Percentiles rank a stretch among this genome's conserved stretches.
Evolutionary conservation across 30 jellyfish, hydroid and myxozoan genomes (phyloP).

Genomic region (Mastigias papua): DNA sequence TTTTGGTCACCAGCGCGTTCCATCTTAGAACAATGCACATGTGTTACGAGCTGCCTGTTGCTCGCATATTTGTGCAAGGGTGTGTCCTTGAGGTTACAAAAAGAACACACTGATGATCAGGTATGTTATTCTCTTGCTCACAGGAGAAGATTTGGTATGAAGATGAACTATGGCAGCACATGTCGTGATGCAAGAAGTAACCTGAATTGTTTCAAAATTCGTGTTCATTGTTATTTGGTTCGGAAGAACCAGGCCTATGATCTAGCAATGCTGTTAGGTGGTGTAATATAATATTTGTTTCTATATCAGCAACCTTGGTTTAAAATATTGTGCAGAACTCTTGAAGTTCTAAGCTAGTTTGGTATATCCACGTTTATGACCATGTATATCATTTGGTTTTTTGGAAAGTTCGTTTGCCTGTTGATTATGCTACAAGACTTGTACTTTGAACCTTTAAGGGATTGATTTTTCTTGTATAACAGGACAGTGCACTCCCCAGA

Average conservation of each 20-base stretch:
- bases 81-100: slow-evolving; percentile 50
- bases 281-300: no score
- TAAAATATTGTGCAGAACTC: no score
- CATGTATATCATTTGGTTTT: not conserved
- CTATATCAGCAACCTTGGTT: no score
- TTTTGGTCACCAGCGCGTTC: slow-evolving; percentile 89
- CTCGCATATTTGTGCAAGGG: slow-evolving; percentile 79
- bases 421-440: not conserved
- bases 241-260: no score
- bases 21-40: slow-evolving; percentile 51
- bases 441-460: not conserved
- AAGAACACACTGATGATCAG: not conserved
- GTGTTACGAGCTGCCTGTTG: slow-evolving; percentile 59
- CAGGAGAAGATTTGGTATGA: no score
- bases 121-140: not conserved
- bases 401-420: not conserved
- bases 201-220: no score
- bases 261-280: no score
- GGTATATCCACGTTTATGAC: no score
- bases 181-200: no score
- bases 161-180: no score
- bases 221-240: no score
- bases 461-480: slow-evolving; percentile 18
- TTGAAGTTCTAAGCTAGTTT: no score
- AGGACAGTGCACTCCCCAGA: slow-evolving; percentile 17